Evolutionary conservation across 2,888 invertebrate genomes (phyloP), one percentile per base, ranked within the genome.

Genomic region (Cheilosia grossa): DNA sequence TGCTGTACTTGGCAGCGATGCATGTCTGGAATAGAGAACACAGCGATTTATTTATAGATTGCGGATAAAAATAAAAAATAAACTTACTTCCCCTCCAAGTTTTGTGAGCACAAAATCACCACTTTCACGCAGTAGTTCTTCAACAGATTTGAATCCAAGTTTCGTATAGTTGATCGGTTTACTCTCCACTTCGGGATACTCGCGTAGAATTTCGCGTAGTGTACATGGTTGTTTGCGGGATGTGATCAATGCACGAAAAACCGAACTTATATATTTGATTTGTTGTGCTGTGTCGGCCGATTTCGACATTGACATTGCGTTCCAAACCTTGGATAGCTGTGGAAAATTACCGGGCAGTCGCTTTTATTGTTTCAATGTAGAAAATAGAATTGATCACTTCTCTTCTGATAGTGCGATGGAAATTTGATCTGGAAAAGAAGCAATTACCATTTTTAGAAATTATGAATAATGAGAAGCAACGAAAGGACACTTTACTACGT

Each of bases 121-220:
- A 13, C 94, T 94, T 19, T 94, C 93, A 85, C 93, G 93, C 42
- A 96, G 92, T 82, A 96, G 92, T 44, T 94, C 94, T 79, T 94
- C 94, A 9, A 95, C 90, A 9, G 92, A 91, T 47, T 91, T 88
- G 90, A 93, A 95, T 5, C 95, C 95, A 72, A 95, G 91, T 87
- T 92, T 92, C 77, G 91, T 92, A 88, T 91, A 95, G 6, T 95
- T 95, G 88, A 96, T 94, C 87, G 91, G 91, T 89, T 93, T 93
- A 30, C 95, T 95, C 89, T 95, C 94, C 30, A 96, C 90, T 87
- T 93, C 93, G 64, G 90, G 91, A 90, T 95, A 96, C 89, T 96
- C 96, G 56, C 92, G 94, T 94, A 89, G 42, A 87, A 93, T 87
- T n/a, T 88, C 82, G 3, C 78, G 73, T 54, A 91, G 80, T 61